A percentile compares a stretch with the other conserved stretches of the same genome.
These are phyloP conservation scores for Phorcus lineatus DNA, from an alignment of 2,888 invertebrate genomes.

Conservation along the genomic window DNA sequence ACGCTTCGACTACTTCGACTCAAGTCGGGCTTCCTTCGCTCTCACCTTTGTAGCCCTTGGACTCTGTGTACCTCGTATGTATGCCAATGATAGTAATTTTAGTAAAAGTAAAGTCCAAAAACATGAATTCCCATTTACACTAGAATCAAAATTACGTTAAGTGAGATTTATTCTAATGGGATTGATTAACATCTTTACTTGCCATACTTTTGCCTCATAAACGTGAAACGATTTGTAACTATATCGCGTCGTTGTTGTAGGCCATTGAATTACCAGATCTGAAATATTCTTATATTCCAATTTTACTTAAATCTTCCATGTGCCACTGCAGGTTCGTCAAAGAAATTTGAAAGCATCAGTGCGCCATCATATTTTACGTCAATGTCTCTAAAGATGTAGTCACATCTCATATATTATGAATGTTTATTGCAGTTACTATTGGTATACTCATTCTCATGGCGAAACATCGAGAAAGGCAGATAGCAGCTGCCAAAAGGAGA, in stretches of 20 bases:
- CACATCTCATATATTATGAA: background rate
- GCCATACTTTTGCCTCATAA: too few relatives aligned
- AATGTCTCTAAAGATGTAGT: too few relatives aligned
- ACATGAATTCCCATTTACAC: background rate
- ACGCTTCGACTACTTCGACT: conserved; percentile 90
- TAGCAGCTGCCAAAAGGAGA: conserved; percentile 18
- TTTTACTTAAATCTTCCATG: too few relatives aligned
- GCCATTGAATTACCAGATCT: too few relatives aligned
- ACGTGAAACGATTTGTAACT: too few relatives aligned
- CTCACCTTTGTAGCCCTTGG: conserved; percentile 93
- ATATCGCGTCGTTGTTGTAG: too few relatives aligned
- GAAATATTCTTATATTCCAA: too few relatives aligned
- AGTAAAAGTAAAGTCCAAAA: too few relatives aligned
- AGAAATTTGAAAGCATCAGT: background rate
- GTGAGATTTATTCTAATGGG: too few relatives aligned
- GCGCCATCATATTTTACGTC: background rate
- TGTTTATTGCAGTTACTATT: conserved; percentile 35
- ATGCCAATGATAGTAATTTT: background rate
- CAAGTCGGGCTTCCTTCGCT: conserved; percentile 96
- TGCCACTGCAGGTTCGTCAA: too few relatives aligned
- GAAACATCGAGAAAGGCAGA: conserved; percentile 25
- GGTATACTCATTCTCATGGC: conserved; percentile 41
- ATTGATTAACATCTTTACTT: too few relatives aligned
- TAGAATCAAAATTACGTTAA: too few relatives aligned
- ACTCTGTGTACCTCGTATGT: conserved; percentile 87